phyloP scores from a whole-genome alignment of 2,113 vertebrate species.

The Microtus oregoni region DNA sequence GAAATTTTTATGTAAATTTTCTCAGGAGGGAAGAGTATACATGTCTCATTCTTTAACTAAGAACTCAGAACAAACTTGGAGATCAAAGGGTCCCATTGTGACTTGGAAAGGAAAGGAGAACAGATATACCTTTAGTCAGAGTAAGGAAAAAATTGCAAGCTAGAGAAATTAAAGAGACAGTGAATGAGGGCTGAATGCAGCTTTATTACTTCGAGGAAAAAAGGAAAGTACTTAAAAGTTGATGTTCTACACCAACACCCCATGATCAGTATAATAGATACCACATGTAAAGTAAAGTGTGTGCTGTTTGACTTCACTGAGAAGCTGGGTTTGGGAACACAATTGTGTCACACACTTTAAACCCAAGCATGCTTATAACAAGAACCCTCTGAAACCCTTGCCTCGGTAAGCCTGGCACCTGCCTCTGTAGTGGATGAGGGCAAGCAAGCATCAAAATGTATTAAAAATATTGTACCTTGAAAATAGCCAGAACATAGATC shows the following conservation, averaged over 20 bases:
- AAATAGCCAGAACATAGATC: background rate
- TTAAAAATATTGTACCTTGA: background rate
- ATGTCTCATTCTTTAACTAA: background rate
- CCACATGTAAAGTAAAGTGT: background rate
- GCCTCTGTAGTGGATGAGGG: background rate
- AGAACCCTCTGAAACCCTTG: fast-evolving
- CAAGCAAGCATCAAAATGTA: background rate
- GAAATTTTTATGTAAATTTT: background rate
- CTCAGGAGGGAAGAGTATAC: background rate
- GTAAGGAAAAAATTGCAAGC: background rate
- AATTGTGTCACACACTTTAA: background rate
- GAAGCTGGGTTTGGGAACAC: background rate
- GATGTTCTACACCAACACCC: background rate
- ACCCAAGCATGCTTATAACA: background rate
- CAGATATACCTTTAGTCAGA: fast-evolving
- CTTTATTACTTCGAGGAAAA: background rate
- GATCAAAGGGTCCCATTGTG: background rate
- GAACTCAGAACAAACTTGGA: background rate
- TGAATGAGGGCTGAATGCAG: too few species aligned
- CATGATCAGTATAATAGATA: background rate
- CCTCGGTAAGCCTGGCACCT: background rate
- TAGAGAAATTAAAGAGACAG: background rate
- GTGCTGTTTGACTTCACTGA: background rate
- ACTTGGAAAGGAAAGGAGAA: background rate
- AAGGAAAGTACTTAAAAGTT: background rate